A percentile compares a stretch with the other conserved stretches of the same genome.
These are phyloP conservation scores for Actias luna DNA, from an alignment of 2,888 invertebrate species.

Conservation along the genomic window DNA sequence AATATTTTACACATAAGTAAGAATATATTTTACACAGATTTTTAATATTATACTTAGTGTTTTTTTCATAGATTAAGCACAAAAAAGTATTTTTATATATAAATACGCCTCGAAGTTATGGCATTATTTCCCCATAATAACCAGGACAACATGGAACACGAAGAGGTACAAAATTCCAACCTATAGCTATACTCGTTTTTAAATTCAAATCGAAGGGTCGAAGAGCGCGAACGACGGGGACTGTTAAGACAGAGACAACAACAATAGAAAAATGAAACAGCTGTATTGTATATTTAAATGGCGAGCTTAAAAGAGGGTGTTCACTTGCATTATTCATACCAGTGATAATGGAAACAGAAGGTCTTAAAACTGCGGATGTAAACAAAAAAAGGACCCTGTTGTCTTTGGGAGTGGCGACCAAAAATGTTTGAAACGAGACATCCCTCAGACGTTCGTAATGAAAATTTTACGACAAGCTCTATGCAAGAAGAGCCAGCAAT, in stretches of 20 bases:
- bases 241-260: constrained; percentile 35
- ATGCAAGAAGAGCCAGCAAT: constrained; percentile 37
- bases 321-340: constrained; percentile 57
- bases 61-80: too few species aligned
- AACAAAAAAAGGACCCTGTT: constrained; percentile 49
- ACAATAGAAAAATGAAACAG: constrained; percentile 32
- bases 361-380: constrained; percentile 50
- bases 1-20: too few species aligned
- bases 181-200: background rate
- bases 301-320: constrained; percentile 37
- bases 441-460: constrained; percentile 27
- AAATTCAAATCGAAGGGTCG: background rate
- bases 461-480: constrained; percentile 40
- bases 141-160: background rate
- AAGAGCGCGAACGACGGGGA: background rate
- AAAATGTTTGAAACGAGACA: constrained; percentile 20
- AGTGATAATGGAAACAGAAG: constrained; percentile 54
- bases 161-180: background rate
- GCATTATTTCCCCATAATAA: background rate
- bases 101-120: background rate
- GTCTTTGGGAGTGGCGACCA: constrained; percentile 33
- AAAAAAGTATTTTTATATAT: background rate
- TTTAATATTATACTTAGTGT: too few species aligned
- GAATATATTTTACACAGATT: too few species aligned
- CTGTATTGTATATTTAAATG: constrained; percentile 33